Percentiles rank a stretch among this genome's conserved stretches.
These are phyloP conservation scores for Chromis chromis DNA, from an alignment of 2,797 vertebrate species.

Conservation along the genomic window DNA sequence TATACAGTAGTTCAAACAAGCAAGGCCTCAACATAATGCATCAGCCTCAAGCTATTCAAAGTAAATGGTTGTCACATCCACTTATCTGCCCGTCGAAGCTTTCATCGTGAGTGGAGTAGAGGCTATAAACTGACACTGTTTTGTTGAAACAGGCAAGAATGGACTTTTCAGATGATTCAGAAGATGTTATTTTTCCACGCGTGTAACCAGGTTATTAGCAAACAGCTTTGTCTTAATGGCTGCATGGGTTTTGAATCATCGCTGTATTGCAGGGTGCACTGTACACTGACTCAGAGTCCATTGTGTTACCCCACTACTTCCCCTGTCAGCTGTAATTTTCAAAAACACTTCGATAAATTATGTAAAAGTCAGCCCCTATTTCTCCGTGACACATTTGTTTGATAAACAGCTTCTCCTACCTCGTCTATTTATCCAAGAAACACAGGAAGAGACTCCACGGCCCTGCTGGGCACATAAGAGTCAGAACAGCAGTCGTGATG, in stretches of 20 bases:
- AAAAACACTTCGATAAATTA: conserved; percentile 7
- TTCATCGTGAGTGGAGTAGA: conserved; percentile 28
- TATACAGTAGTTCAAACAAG: conserved; percentile 44
- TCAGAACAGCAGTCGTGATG: background rate
- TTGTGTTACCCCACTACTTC: conserved; percentile 16
- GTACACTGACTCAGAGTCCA: conserved; percentile 24
- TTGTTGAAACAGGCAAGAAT: conserved; percentile 5
- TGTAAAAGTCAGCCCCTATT: conserved; percentile 1
- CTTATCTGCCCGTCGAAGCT: conserved; percentile 54
- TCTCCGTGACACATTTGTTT: conserved; percentile 10
- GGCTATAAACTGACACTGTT: conserved; percentile 9
- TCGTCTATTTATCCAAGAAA: conserved; percentile 17
- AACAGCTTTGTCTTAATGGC: conserved; percentile 18
- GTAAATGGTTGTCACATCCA: conserved; percentile 67
- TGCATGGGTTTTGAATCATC: conserved; percentile 35
- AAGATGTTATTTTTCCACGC: conserved; percentile 7
- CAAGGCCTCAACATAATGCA: conserved; percentile 28
- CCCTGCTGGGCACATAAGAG: background rate
- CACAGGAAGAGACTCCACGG: background rate
- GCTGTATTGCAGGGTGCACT: background rate
- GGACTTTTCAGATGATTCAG: conserved; percentile 5
- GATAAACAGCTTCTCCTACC: conserved; percentile 20
- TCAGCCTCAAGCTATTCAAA: conserved; percentile 53
- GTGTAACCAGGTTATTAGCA: background rate
- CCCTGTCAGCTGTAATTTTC: conserved; percentile 12